A percentile compares a stretch with the other conserved stretches of the same genome.
Evolutionary conservation across 2,888 invertebrate species (phyloP).

Genomic region (Ennomos erosarius): DNA sequence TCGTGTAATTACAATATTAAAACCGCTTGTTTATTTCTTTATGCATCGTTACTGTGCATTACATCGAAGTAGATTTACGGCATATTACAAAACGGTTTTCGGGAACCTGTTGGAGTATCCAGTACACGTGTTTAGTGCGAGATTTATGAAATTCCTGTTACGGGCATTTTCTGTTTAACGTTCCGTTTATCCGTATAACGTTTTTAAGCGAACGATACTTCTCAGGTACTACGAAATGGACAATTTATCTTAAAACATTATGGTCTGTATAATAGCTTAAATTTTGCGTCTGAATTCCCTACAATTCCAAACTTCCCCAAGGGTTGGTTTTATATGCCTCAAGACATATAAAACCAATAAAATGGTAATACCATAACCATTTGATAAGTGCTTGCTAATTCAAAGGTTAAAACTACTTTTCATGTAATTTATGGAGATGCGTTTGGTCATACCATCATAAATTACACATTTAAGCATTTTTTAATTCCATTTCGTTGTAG

Average conservation of each 20-base stretch:
- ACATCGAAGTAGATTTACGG: constrained; percentile 56
- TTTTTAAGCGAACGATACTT: constrained; percentile 14
- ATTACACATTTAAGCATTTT: neutral
- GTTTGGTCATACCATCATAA: no score
- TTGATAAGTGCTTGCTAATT: no score
- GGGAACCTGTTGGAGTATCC: constrained; percentile 43
- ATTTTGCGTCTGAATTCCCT: no score
- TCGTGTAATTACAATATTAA: constrained; percentile 69
- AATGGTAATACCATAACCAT: no score
- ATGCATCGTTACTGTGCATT: constrained; percentile 51
- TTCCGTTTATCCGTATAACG: constrained; percentile 26
- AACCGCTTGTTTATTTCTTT: constrained; percentile 64
- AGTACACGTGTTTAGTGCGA: constrained; percentile 33
- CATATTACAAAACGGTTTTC: constrained; percentile 58
- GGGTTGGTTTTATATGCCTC: no score
- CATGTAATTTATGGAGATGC: no score
- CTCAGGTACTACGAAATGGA: constrained; percentile 14
- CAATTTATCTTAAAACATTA: constrained; percentile 8
- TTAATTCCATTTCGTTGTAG: no score
- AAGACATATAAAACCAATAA: no score
- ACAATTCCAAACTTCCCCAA: no score
- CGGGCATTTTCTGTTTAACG: constrained; percentile 25
- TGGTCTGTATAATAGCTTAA: constrained; percentile 1
- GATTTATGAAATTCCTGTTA: constrained; percentile 30
- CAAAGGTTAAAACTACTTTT: no score